These are phyloP conservation scores for Takifugu rubripes DNA, from an alignment of 2,797 vertebrate species.

Conservation along the genomic window DNA sequence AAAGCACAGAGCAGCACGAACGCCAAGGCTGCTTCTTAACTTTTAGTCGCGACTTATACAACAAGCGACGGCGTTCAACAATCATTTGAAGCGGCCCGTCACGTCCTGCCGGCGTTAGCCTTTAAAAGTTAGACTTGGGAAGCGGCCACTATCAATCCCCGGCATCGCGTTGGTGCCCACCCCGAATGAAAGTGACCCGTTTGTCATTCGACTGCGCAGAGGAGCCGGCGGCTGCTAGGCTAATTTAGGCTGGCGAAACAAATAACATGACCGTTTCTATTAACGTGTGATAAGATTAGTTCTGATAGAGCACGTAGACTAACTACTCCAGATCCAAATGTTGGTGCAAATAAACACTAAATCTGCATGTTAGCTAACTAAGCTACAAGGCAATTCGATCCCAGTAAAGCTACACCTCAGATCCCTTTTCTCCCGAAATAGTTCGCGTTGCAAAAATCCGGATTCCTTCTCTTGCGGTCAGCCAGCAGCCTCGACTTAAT, in stretches of 20 bases:
- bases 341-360: constrained; percentile 10
- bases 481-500: neutral
- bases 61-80: neutral
- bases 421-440: constrained; percentile 12
- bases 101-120: constrained; percentile 41
- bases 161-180: constrained; percentile 52
- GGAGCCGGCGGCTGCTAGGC: constrained; percentile 15
- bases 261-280: neutral
- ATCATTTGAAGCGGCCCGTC: constrained; percentile 15
- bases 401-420: constrained; percentile 47
- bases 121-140: constrained; percentile 16
- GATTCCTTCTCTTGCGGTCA: neutral
- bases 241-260: constrained; percentile 18
- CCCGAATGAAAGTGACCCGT: constrained; percentile 15
- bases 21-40: neutral
- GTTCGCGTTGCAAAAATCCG: constrained; percentile 6
- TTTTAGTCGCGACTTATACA: constrained; percentile 2
- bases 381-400: constrained; percentile 27
- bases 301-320: neutral
- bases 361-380: constrained; percentile 41
- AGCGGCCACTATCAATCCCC: constrained; percentile 49
- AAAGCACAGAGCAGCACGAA: neutral
- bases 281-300: neutral
- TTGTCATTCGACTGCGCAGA: constrained; percentile 24
- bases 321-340: constrained; percentile 15